These are phyloP conservation scores for Sapayoa aenigma DNA, from an alignment of 2,113 vertebrate genomes.

Conservation along the genomic window DNA sequence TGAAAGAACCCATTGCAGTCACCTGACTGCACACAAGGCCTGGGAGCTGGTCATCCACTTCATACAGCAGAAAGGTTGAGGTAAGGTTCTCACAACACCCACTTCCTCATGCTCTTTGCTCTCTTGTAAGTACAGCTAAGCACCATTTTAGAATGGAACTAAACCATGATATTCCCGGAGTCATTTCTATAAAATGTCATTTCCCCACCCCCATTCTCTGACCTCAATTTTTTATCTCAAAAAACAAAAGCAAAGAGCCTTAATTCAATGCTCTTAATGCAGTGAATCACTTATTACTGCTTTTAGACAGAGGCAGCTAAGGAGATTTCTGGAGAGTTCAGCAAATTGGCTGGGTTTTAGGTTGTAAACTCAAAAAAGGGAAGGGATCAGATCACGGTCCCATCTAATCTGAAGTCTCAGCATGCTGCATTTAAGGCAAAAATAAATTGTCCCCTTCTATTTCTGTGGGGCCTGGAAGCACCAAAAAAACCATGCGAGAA, in stretches of 20 bases:
- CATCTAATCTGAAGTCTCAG: neutral
- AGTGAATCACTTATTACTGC: conserved; percentile 9
- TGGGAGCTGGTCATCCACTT: neutral
- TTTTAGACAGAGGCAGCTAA: conserved; percentile 21
- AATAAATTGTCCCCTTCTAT: neutral
- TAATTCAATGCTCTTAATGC: conserved; percentile 10
- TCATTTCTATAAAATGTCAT: neutral
- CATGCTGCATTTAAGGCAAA: neutral
- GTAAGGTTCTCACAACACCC: neutral
- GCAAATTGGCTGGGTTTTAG: neutral
- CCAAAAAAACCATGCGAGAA: neutral
- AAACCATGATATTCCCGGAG: neutral
- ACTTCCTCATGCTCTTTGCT: neutral
- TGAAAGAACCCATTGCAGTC: neutral
- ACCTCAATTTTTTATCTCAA: conserved; percentile 31
- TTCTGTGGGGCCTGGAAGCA: neutral
- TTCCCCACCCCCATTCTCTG: neutral
- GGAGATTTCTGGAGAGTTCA: neutral
- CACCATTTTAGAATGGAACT: neutral
- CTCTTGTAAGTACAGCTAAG: neutral
- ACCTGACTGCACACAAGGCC: neutral
- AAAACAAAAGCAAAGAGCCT: conserved; percentile 15
- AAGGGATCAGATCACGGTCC: neutral
- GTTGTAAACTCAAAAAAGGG: neutral
- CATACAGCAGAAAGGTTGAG: neutral